Conservation (phyloP, 1,140 invertebrate genomes). For the Oedothorax gibbosus region DNA sequence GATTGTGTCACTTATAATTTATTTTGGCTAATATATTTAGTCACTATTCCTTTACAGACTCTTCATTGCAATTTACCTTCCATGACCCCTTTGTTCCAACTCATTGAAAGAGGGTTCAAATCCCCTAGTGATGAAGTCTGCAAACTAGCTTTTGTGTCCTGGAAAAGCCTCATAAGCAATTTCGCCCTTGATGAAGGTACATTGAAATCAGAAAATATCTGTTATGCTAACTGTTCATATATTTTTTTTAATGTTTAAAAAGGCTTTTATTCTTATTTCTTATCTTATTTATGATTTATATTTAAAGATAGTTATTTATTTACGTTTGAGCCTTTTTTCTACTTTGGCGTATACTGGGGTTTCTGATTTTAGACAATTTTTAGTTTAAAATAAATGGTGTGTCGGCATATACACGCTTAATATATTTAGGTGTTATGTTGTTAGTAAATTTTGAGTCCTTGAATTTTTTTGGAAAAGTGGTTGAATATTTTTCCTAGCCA, state of each 20-base stretch:
- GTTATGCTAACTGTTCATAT: background rate
- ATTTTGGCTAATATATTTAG: background rate
- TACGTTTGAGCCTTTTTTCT: no score
- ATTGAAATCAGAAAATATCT: no score
- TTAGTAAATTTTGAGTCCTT: no score
- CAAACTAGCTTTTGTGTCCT: slow-evolving; percentile 33
- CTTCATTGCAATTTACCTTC: slow-evolving; percentile 24
- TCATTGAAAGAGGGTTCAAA: slow-evolving; percentile 47
- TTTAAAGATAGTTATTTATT: no score
- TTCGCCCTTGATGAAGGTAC: slow-evolving; percentile 39
- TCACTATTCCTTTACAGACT: background rate
- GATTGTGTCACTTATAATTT: no score
- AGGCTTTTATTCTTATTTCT: background rate
- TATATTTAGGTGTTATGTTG: background rate
- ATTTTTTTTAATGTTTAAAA: slow-evolving; percentile 8
- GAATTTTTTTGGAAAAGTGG: no score
- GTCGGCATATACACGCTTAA: background rate
- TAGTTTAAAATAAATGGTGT: no score
- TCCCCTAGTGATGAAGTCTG: slow-evolving; percentile 31
- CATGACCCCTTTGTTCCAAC: slow-evolving; percentile 37
- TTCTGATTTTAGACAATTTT: no score
- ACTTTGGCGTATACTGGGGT: no score
- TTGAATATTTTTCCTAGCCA: no score
- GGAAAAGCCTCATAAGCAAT: slow-evolving; percentile 44
- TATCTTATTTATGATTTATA: background rate